These are phyloP conservation scores for Conus canariensis DNA, from an alignment of 2,888 invertebrate genomes.

Conservation along the genomic window DNA sequence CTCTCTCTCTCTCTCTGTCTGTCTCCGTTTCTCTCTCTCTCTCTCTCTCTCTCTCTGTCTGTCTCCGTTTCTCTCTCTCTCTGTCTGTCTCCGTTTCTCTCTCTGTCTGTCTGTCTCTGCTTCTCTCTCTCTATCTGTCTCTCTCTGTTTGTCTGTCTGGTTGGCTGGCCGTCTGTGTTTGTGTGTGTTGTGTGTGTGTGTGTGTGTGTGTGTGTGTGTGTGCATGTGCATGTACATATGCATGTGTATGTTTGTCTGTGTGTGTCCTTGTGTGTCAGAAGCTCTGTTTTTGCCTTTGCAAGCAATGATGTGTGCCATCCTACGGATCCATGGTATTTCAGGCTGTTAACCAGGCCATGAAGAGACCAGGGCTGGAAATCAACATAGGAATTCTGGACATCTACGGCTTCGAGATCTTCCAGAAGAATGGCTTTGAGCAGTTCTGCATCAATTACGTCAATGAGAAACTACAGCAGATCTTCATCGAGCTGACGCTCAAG, in stretches of 20 bases:
- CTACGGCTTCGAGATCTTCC: slow-evolving; percentile 87
- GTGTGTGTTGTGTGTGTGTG: neutral
- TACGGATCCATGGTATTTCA: slow-evolving; percentile 63
- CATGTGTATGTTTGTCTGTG: neutral
- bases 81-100: too few species aligned
- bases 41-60: too few species aligned
- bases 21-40: too few species aligned
- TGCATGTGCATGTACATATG: neutral
- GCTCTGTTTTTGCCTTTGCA: neutral
- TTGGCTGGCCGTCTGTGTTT: neutral
- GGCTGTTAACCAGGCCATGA: slow-evolving; percentile 85
- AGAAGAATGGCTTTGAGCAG: slow-evolving; percentile 86
- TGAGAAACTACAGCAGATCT: slow-evolving; percentile 87
- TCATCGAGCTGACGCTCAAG: slow-evolving; percentile 86
- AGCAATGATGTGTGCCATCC: neutral
- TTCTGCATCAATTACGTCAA: slow-evolving; percentile 87
- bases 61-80: too few species aligned
- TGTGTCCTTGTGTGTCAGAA: neutral
- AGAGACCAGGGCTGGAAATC: slow-evolving; percentile 79
- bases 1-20: too few species aligned
- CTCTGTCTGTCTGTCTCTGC: too few species aligned
- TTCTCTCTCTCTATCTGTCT: too few species aligned
- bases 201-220: neutral
- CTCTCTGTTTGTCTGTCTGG: too few species aligned
- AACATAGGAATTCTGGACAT: slow-evolving; percentile 86